Percentiles rank a stretch among this genome's conserved stretches.
Conservation (phyloP, 2,888 invertebrate species). For the Scaptomyza tumidula region DNA sequence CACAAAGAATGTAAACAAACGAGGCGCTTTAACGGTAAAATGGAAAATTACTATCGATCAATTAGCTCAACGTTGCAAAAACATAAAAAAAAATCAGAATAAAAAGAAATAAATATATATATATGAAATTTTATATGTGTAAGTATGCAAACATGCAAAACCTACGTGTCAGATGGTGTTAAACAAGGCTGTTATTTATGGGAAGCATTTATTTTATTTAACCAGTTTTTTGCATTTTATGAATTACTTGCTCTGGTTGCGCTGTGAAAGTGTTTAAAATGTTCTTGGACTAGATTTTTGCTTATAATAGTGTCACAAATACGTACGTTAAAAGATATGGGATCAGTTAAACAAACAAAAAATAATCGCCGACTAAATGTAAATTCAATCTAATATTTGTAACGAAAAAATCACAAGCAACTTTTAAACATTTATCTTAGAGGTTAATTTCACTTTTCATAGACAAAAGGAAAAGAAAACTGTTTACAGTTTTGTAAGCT, state of each 20-base stretch:
- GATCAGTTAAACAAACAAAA: too few relatives aligned
- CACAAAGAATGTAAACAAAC: constrained; percentile 76
- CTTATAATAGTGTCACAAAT: constrained; percentile 25
- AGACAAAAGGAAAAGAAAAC: constrained; percentile 73
- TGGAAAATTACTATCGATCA: constrained; percentile 82
- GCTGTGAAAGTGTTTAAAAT: constrained; percentile 73
- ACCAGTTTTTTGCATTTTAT: constrained; percentile 39
- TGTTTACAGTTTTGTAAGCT: constrained; percentile 36
- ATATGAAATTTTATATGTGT: constrained; percentile 4
- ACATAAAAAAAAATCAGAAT: constrained; percentile 20
- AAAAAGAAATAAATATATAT: constrained; percentile 13
- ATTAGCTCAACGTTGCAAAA: constrained; percentile 75
- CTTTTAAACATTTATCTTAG: constrained; percentile 15
- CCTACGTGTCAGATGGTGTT: constrained; percentile 22
- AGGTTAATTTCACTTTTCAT: constrained; percentile 70
- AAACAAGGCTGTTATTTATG: constrained; percentile 17
- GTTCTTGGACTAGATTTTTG: constrained; percentile 59
- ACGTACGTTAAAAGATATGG: too few relatives aligned
- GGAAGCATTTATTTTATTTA: background rate
- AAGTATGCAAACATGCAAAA: constrained; percentile 51
- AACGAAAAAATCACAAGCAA: constrained; percentile 41
- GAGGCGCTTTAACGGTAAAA: constrained; percentile 81
- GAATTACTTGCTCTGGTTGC: constrained; percentile 67
- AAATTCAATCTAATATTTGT: too few relatives aligned
- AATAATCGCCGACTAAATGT: too few relatives aligned